Evolutionary conservation across 2,888 invertebrate species (phyloP).

Genomic region (Microchrysa polita): DNA sequence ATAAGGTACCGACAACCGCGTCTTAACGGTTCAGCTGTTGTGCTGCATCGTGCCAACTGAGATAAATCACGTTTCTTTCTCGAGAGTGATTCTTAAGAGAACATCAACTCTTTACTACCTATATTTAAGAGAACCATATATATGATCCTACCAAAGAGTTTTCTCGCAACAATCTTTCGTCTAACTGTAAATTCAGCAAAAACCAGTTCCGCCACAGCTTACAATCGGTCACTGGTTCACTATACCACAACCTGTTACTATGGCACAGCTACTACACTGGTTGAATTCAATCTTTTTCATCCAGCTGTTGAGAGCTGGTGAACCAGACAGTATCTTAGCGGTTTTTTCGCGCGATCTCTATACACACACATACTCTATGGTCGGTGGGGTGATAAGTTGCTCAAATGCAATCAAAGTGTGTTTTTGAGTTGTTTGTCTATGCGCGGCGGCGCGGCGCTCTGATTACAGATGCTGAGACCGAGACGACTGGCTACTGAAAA

Average conservation of each 20-base stretch:
- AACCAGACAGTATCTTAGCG: no score
- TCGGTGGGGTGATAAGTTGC: background rate
- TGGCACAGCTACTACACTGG: constrained; percentile 45
- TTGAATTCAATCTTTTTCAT: constrained; percentile 20
- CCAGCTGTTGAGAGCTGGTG: no score
- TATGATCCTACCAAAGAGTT: background rate
- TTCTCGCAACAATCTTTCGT: no score
- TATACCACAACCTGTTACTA: constrained; percentile 26
- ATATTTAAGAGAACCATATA: constrained; percentile 27
- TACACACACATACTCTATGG: no score
- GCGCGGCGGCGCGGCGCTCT: no score
- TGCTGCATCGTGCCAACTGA: background rate
- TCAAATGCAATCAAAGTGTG: constrained; percentile 6
- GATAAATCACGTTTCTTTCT: background rate
- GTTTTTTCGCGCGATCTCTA: no score
- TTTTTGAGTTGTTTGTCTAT: no score
- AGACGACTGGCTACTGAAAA: no score
- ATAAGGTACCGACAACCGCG: background rate
- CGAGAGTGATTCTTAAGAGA: constrained; percentile 3
- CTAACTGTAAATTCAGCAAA: constrained; percentile 40
- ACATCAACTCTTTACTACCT: background rate
- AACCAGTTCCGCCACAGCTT: constrained; percentile 38
- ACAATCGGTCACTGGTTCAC: constrained; percentile 44
- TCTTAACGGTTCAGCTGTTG: constrained; percentile 25
- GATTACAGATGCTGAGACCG: constrained; percentile 15